Percentiles rank a stretch among this genome's conserved stretches.
Evolutionary conservation across 2,888 invertebrate genomes (phyloP).

Genomic region (Calephelis perditalis): DNA sequence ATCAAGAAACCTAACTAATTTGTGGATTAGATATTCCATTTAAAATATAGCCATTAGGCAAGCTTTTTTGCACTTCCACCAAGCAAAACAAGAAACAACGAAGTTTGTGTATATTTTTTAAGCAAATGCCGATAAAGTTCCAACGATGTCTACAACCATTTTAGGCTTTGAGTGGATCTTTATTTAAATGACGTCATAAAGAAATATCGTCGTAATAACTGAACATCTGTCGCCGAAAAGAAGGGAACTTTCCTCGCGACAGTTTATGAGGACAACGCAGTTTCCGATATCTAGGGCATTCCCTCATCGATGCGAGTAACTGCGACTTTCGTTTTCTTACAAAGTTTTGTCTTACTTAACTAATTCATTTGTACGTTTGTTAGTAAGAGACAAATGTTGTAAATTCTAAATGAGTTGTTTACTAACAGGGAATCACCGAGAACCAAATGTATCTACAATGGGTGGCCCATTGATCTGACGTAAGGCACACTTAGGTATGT

Average conservation of each 20-base stretch:
- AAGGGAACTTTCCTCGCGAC: constrained; percentile 57
- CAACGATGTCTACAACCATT: constrained; percentile 42
- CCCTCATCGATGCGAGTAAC: constrained; percentile 14
- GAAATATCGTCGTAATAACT: constrained; percentile 60
- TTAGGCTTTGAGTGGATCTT: constrained; percentile 50
- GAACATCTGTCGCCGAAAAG: constrained; percentile 63
- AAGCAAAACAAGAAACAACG: not conserved
- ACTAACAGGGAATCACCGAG: too few species aligned
- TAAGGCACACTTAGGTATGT: too few species aligned
- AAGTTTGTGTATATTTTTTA: constrained; percentile 10
- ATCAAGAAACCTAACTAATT: not conserved
- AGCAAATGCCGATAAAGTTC: constrained; percentile 41
- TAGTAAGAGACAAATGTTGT: too few species aligned
- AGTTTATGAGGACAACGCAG: constrained; percentile 56
- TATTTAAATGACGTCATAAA: constrained; percentile 69
- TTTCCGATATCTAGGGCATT: constrained; percentile 48
- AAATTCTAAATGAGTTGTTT: too few species aligned
- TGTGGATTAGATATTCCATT: not conserved
- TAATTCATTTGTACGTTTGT: too few species aligned
- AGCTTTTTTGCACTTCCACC: not conserved
- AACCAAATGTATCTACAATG: too few species aligned
- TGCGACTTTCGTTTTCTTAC: not conserved
- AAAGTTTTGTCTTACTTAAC: not conserved
- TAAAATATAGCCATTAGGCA: not conserved
- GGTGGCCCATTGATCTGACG: too few species aligned